These are phyloP conservation scores for Orcinus orca DNA, from an alignment of 2,113 vertebrate species.

Conservation along the genomic window DNA sequence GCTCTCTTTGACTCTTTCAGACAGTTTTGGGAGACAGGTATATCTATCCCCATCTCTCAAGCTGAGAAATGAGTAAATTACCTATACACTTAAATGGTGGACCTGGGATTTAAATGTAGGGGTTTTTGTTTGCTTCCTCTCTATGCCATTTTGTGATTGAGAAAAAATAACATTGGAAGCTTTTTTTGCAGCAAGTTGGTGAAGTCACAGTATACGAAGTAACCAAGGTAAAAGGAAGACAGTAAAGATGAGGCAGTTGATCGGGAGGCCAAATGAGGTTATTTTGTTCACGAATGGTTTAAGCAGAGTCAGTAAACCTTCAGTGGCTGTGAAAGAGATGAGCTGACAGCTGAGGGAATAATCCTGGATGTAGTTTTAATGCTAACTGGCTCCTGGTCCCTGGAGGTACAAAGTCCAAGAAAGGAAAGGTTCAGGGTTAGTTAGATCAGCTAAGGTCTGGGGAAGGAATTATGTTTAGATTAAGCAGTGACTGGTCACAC, in stretches of 20 bases:
- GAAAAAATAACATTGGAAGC: background rate
- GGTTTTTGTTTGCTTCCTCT: conserved; percentile 27
- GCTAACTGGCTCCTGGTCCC: conserved; percentile 13
- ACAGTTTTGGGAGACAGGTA: background rate
- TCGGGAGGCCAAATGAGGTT: conserved; percentile 33
- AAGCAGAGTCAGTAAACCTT: conserved; percentile 25
- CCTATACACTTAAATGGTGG: background rate
- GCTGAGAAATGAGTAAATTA: background rate
- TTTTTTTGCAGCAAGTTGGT: background rate
- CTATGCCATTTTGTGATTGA: conserved; percentile 27
- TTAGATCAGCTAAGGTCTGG: background rate
- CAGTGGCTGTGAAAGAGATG: background rate
- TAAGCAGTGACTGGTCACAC: conserved; percentile 1
- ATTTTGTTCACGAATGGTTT: background rate
- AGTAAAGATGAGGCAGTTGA: background rate
- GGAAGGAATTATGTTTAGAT: conserved; percentile 36
- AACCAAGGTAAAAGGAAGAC: conserved; percentile 26
- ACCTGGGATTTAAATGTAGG: conserved; percentile 38
- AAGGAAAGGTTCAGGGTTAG: background rate
- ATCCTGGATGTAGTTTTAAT: conserved; percentile 47
- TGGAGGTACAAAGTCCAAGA: background rate
- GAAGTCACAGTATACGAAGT: background rate
- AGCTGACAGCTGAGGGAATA: conserved; percentile 38
- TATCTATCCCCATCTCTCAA: background rate
- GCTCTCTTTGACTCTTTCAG: background rate